Evolutionary conservation across 2,113 vertebrate genomes (phyloP).

Genomic region (Ivindomyrus marchei): DNA sequence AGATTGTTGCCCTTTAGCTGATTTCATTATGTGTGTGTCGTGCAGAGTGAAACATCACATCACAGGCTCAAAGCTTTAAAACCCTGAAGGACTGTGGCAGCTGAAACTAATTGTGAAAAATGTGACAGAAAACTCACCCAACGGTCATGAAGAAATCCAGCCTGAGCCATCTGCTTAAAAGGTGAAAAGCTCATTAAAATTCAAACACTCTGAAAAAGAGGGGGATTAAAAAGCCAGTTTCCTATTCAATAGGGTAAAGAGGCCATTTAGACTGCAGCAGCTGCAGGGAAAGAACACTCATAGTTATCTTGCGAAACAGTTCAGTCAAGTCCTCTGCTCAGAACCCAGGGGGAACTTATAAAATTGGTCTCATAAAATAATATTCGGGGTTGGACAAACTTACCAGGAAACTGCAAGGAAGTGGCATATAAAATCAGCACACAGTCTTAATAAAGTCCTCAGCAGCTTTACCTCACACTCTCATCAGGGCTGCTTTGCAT

Average conservation of each 20-base stretch:
- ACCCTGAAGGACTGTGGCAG: constrained; percentile 55
- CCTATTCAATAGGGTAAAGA: constrained; percentile 51
- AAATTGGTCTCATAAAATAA: constrained; percentile 25
- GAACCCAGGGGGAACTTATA: constrained; percentile 17
- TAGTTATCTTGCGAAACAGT: constrained; percentile 58
- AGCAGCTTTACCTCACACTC: background rate
- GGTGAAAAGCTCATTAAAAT: constrained; percentile 66
- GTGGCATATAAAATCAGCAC: background rate
- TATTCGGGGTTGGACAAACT: constrained; percentile 9
- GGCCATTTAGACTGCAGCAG: constrained; percentile 29
- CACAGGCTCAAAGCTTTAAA: constrained; percentile 22
- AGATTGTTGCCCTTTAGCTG: constrained; percentile 19
- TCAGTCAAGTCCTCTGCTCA: constrained; percentile 33
- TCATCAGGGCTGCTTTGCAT: background rate
- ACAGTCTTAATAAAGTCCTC: background rate
- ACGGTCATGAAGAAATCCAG: constrained; percentile 52
- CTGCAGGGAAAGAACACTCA: constrained; percentile 49
- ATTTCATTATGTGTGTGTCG: constrained; percentile 19
- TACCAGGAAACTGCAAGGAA: constrained; percentile 3
- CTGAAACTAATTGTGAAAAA: constrained; percentile 62
- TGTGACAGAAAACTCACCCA: constrained; percentile 42
- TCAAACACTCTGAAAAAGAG: constrained; percentile 56
- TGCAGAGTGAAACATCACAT: constrained; percentile 23
- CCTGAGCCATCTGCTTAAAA: constrained; percentile 42
- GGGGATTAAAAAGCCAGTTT: constrained; percentile 61